Conservation (phyloP, 2,888 invertebrate species). For the Isotomurus palustris region DNA sequence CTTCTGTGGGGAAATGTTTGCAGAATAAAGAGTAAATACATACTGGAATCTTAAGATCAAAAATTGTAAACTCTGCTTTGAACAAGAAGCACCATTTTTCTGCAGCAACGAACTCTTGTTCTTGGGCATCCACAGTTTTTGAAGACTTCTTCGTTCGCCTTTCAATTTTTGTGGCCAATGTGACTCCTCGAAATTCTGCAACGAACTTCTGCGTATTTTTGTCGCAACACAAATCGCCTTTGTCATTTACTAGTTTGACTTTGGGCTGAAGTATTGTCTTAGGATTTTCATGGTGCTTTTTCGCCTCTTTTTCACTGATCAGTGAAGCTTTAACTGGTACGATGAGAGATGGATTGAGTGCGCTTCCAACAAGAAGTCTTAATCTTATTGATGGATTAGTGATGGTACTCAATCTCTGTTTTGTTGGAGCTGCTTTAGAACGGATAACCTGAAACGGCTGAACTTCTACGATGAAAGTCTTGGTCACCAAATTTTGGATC, state of each 20-base stretch:
- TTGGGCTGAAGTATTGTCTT: slow-evolving; percentile 5
- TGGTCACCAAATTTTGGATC: neutral
- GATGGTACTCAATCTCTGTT: too few relatives aligned
- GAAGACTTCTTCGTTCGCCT: neutral
- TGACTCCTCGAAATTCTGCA: slow-evolving; percentile 15
- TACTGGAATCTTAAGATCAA: neutral
- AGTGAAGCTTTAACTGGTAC: neutral
- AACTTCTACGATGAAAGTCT: neutral
- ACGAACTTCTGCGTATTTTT: neutral
- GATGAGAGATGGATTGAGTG: neutral
- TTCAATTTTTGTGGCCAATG: slow-evolving; percentile 6
- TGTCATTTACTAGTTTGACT: neutral
- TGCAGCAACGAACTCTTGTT: slow-evolving; percentile 11
- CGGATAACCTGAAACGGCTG: slow-evolving; percentile 19
- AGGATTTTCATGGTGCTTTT: neutral
- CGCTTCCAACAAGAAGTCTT: neutral
- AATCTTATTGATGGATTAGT: slow-evolving; percentile 3
- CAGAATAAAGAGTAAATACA: neutral
- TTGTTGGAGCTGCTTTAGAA: neutral
- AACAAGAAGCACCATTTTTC: slow-evolving; percentile 25
- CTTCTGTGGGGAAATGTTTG: neutral
- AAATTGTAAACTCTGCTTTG: slow-evolving; percentile 3
- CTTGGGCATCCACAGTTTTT: neutral
- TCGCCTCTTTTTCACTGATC: slow-evolving; percentile 6
- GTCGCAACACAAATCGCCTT: slow-evolving; percentile 5